These are phyloP conservation scores for Eugnorisma glareosa DNA, from an alignment of 2,888 invertebrate genomes.

Conservation along the genomic window DNA sequence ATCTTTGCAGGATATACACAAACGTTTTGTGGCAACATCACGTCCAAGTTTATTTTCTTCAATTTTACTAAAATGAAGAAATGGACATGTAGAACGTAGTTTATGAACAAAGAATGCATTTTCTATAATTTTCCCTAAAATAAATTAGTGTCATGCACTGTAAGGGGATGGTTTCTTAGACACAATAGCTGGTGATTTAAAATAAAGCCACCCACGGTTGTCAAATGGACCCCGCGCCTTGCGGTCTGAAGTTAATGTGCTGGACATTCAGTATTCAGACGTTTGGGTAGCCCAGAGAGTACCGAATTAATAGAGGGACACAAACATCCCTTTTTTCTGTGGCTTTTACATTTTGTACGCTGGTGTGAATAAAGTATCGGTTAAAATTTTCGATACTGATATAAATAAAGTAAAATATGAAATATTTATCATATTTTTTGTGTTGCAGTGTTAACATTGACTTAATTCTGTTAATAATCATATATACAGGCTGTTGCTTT, in stretches of 20 bases:
- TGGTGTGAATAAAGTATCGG: background rate
- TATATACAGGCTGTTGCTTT: no score
- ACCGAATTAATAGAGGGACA: slow-evolving; percentile 54
- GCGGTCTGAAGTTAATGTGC: slow-evolving; percentile 89
- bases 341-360: background rate
- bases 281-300: slow-evolving; percentile 70
- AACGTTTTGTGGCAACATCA: background rate
- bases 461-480: background rate
- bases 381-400: background rate
- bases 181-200: slow-evolving; percentile 87
- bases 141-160: slow-evolving; percentile 37
- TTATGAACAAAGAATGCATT: background rate
- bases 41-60: background rate
- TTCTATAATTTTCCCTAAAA: slow-evolving; percentile 20
- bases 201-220: slow-evolving; percentile 85
- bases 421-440: background rate
- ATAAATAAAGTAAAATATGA: background rate
- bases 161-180: slow-evolving; percentile 71
- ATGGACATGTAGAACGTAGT: background rate
- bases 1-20: background rate
- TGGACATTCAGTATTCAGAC: slow-evolving; percentile 85
- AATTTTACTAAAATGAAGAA: background rate
- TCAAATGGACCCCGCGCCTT: slow-evolving; percentile 79
- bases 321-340: background rate
- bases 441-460: background rate